Evolutionary conservation across 2,113 vertebrate species (phyloP).

Genomic region (Coracopsis vasa): DNA sequence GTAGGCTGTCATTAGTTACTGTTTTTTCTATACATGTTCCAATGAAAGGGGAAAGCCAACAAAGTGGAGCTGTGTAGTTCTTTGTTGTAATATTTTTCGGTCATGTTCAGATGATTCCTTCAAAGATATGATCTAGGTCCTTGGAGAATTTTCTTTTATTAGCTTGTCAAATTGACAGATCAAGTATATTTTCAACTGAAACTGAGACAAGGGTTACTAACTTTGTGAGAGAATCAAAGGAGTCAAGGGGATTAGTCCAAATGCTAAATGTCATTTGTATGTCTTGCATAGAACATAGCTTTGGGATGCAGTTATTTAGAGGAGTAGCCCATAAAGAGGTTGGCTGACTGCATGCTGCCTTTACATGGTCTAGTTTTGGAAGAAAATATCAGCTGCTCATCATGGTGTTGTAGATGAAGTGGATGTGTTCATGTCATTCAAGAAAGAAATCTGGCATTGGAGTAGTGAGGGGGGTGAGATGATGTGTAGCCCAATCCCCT

Average conservation of each 20-base stretch:
- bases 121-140: background rate
- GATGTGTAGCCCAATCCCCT: background rate
- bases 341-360: background rate
- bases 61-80: background rate
- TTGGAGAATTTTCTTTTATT: background rate
- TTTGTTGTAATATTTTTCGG: background rate
- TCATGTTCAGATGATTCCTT: background rate
- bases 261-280: background rate
- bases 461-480: background rate
- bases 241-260: background rate
- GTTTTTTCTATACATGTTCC: background rate
- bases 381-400: background rate
- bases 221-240: background rate
- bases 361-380: background rate
- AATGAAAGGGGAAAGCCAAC: background rate
- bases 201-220: background rate
- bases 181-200: background rate
- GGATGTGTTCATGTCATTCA: background rate
- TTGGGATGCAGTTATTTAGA: background rate
- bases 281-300: background rate
- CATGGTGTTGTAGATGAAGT: background rate
- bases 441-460: background rate
- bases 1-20: background rate
- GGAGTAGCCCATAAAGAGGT: background rate
- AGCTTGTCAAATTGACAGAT: slow-evolving; percentile 1